phyloP scores from a whole-genome alignment of 2,888 invertebrate genomes.

The Nomada ruficornis region DNA sequence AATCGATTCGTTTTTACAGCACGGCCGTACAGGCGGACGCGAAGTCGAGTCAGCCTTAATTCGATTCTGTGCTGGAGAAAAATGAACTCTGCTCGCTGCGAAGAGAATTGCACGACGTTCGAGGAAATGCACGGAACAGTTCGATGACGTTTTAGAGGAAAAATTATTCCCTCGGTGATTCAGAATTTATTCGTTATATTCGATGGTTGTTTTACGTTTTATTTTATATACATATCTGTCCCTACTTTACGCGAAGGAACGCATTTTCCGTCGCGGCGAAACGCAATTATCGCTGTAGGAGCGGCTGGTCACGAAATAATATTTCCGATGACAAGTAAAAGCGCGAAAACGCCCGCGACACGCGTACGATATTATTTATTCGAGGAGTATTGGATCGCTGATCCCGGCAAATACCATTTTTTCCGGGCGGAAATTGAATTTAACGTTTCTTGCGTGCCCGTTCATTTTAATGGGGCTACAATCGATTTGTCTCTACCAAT shows the following conservation, averaged over 20 bases:
- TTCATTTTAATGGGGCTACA: constrained; percentile 43
- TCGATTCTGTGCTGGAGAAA: constrained; percentile 35
- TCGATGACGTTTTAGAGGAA: constrained; percentile 21
- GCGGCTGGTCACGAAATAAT: constrained; percentile 46
- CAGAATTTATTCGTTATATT: not conserved
- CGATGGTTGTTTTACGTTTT: not conserved
- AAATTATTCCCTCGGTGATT: constrained; percentile 4
- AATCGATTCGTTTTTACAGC: constrained; percentile 66
- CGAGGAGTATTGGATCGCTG: constrained; percentile 44
- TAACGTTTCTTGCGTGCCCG: constrained; percentile 50
- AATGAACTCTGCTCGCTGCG: constrained; percentile 29
- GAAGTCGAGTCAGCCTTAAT: constrained; percentile 42
- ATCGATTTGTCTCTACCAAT: constrained; percentile 47
- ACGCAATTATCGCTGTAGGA: constrained; percentile 55
- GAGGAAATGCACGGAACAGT: constrained; percentile 8
- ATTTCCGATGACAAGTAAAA: constrained; percentile 49
- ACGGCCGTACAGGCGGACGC: constrained; percentile 22
- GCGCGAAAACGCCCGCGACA: constrained; percentile 46
- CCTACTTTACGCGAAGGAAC: not conserved
- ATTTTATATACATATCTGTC: no score
- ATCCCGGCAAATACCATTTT: constrained; percentile 42
- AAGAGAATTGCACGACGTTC: constrained; percentile 42
- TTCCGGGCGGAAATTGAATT: constrained; percentile 46
- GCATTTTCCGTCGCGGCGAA: constrained; percentile 8
- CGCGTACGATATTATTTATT: constrained; percentile 59